These are phyloP conservation scores for Phaenicophaeus curvirostris DNA, from an alignment of 2,797 vertebrate genomes.

Conservation along the genomic window DNA sequence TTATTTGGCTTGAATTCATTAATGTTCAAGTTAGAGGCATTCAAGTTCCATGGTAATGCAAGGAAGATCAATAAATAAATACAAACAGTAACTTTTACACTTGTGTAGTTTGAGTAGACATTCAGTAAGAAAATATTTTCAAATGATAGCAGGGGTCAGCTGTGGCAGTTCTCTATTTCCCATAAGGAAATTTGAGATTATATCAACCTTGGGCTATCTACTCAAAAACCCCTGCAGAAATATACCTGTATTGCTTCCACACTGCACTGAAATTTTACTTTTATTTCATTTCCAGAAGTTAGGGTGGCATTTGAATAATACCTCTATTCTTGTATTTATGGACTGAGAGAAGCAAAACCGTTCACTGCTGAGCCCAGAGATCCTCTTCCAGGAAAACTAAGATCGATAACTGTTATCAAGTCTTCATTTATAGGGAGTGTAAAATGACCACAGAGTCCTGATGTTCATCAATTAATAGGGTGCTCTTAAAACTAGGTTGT, in stretches of 20 bases:
- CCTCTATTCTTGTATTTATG: constrained; percentile 56
- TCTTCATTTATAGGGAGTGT: constrained; percentile 44
- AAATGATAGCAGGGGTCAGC: background rate
- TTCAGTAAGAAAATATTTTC: constrained; percentile 11
- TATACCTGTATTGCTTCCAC: background rate
- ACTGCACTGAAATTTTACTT: background rate
- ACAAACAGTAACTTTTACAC: background rate
- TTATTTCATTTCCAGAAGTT: background rate
- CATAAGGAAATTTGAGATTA: background rate
- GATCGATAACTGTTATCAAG: constrained; percentile 60
- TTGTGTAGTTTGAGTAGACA: background rate
- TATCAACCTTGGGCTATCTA: background rate
- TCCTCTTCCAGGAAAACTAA: constrained; percentile 61
- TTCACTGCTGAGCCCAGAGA: constrained; percentile 32
- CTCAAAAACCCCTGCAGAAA: background rate
- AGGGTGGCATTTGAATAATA: constrained; percentile 31
- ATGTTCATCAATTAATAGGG: constrained; percentile 16
- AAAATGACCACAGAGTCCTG: constrained; percentile 49
- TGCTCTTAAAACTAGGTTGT: constrained; percentile 19
- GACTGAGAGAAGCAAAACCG: constrained; percentile 43
- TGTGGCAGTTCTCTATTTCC: background rate
- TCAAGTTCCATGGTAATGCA: background rate
- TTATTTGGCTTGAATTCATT: background rate
- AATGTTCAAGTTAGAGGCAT: background rate
- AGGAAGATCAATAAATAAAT: background rate